Conservation (phyloP, 2,888 invertebrate genomes). For the Rhagium mordax region DNA sequence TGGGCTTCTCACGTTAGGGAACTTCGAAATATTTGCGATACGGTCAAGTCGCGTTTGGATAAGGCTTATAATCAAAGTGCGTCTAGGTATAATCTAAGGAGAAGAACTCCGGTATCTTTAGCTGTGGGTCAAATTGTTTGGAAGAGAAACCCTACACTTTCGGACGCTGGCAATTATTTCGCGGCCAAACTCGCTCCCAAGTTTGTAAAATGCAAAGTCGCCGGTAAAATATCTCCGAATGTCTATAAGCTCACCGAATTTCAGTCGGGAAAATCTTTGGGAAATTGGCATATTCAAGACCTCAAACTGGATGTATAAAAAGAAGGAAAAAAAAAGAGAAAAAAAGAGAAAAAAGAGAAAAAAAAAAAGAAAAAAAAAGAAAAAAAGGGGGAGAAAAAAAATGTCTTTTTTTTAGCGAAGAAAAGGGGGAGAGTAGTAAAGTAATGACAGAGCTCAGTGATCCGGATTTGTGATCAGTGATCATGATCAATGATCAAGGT, state of each 20-base stretch:
- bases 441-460: too few relatives aligned
- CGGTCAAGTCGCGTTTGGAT: constrained; percentile 21
- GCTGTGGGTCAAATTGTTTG: constrained; percentile 30
- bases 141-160: constrained; percentile 37
- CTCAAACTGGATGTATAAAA: constrained; percentile 28
- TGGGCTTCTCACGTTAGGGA: constrained; percentile 18
- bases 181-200: constrained; percentile 44
- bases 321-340: too few relatives aligned
- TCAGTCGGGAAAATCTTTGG: neutral
- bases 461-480: too few relatives aligned
- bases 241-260: constrained; percentile 12
- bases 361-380: too few relatives aligned
- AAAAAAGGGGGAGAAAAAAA: too few relatives aligned
- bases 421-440: too few relatives aligned
- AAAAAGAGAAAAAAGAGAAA: too few relatives aligned
- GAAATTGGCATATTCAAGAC: constrained; percentile 28
- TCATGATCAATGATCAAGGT: too few relatives aligned
- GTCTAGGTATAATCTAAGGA: constrained; percentile 27
- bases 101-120: constrained; percentile 15
- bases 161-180: constrained; percentile 36
- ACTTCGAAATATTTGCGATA: constrained; percentile 1
- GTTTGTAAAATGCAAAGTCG: constrained; percentile 35
- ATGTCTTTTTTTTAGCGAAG: too few relatives aligned
- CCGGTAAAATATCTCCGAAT: constrained; percentile 1
- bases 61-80: constrained; percentile 30